Conservation (phyloP, 1,140 invertebrate genomes). For the Lepidurus apus region DNA sequence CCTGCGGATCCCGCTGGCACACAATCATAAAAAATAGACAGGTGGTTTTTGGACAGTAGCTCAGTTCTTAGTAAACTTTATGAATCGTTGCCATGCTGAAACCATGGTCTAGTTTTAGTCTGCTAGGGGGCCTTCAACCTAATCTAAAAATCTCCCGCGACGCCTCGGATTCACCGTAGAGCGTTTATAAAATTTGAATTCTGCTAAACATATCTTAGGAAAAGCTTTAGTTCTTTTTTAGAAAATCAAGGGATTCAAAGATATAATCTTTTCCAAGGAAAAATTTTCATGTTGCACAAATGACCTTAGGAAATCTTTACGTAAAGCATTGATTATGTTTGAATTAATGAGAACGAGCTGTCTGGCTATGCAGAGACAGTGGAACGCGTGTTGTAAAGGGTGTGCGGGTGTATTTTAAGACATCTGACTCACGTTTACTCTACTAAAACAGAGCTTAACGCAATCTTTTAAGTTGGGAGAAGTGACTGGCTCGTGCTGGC, state of each 20-base stretch:
- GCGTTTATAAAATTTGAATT: too few relatives aligned
- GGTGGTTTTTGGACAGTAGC: not conserved
- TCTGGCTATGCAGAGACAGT: not conserved
- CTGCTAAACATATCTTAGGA: too few relatives aligned
- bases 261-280: too few relatives aligned
- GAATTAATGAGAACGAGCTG: not conserved
- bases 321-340: not conserved
- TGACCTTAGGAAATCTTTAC: not conserved
- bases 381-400: not conserved
- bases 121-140: too few relatives aligned
- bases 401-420: slow-evolving; percentile 7
- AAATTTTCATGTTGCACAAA: too few relatives aligned
- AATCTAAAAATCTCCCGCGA: too few relatives aligned
- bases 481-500: not conserved
- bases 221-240: too few relatives aligned
- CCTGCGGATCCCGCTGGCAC: not conserved
- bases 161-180: too few relatives aligned
- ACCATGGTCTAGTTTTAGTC: too few relatives aligned
- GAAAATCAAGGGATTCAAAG: too few relatives aligned
- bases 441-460: not conserved
- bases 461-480: not conserved
- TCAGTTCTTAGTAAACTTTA: too few relatives aligned
- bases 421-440: slow-evolving; percentile 10
- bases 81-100: too few relatives aligned
- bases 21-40: not conserved